Conservation (phyloP, 2,113 vertebrate genomes). For the Pelobates fuscus region DNA sequence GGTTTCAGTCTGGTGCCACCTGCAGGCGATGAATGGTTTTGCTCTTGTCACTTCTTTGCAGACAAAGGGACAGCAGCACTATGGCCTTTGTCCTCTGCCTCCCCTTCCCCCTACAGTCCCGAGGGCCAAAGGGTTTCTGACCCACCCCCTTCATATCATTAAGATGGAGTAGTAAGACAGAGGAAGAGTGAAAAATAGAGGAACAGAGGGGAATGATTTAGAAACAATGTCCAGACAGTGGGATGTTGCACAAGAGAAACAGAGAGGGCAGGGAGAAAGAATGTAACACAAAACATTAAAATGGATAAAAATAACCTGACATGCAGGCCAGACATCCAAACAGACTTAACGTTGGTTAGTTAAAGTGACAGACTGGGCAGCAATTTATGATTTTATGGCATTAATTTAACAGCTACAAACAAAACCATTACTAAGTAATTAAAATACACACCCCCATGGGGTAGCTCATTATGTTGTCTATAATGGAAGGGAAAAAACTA, state of each 20-base stretch:
- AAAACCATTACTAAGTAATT: too few relatives aligned
- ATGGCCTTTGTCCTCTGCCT: constrained; percentile 49
- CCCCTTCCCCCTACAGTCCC: constrained; percentile 44
- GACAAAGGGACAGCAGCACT: constrained; percentile 40
- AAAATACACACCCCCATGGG: too few relatives aligned
- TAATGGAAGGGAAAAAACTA: too few relatives aligned
- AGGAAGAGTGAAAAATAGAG: constrained; percentile 3
- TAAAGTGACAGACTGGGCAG: too few relatives aligned
- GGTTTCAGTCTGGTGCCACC: constrained; percentile 39
- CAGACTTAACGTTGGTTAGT: too few relatives aligned
- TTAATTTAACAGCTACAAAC: too few relatives aligned
- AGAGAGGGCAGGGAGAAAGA: background rate
- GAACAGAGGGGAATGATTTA: constrained; percentile 19
- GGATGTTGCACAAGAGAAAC: background rate
- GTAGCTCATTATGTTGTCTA: too few relatives aligned
- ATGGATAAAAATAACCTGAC: too few relatives aligned
- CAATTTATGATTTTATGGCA: too few relatives aligned
- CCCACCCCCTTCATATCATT: constrained; percentile 42
- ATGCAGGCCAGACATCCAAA: too few relatives aligned
- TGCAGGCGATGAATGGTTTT: constrained; percentile 25
- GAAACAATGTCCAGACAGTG: background rate
- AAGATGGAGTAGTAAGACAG: constrained; percentile 11
- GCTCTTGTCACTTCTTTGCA: constrained; percentile 17
- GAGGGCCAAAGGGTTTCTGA: constrained; percentile 42
- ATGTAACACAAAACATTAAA: too few relatives aligned